Base-by-base conservation (phyloP, 2,797 vertebrate genomes). In the Diplodus sargus region DNA sequence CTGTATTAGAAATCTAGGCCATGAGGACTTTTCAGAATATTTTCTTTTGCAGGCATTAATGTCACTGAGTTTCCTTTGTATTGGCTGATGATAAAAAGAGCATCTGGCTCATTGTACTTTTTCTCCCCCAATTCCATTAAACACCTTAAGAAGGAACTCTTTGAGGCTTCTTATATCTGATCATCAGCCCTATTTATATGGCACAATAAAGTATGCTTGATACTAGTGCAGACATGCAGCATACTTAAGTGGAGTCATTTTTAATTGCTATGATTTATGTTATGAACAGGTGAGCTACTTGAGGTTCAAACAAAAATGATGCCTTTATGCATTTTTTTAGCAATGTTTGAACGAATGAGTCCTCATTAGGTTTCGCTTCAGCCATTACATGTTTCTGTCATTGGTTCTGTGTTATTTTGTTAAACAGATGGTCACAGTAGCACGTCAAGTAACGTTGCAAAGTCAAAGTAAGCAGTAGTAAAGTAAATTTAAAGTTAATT, bases 1-100 rank as follows among this genome's bases (percentile, higher is more conserved):
- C n/a, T 71, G 66, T 22, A 59, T 74, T 82, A 23, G 30, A 16
- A 17, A 51, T 52, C 23, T 63, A 9, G 57, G 71, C 74, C 71
- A 59, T 10, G 60, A 14, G 11, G 20, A 70, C 11, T 34, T 75
- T 72, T 70, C 9, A 1, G 25, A 74, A 23, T 77, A 22, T 79
- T 81, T 84, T 22, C 43, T 81, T 53, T 76, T 52, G 48, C 20
- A 39, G 48, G 48, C 2, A 13, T n/a, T 57, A 12, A 12, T 67
- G 66, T 43, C 23, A 47, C 0, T 48, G 54, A 60, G 68, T 68
- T 70, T 70, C 30, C 13, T 77, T 69, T 67, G 28, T 23, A 10
- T 17, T 11, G n/a, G 34, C 16, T 61, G 11, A 25, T 28, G 14
- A 42, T 52, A 53, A 65, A 83, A 78, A 74, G 16, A 42, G 17